Conservation (phyloP, 2,888 invertebrate genomes). For the Ptychoptera contaminata region DNA sequence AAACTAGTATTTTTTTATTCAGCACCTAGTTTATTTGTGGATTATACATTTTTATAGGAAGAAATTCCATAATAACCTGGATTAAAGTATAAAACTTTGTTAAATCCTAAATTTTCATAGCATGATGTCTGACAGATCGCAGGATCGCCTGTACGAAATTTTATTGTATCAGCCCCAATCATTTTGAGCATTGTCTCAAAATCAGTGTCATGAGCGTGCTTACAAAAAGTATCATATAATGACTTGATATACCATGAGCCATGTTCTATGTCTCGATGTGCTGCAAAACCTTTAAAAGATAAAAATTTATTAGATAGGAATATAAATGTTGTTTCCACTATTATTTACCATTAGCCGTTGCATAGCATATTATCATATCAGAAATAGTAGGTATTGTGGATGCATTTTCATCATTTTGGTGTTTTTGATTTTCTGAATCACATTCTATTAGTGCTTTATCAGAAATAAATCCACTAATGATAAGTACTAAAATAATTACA, state of each 20-base stretch:
- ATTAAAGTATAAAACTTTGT: slow-evolving; percentile 45
- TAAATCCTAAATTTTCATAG: slow-evolving; percentile 48
- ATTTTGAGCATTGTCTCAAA: slow-evolving; percentile 49
- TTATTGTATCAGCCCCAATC: slow-evolving; percentile 36
- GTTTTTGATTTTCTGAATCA: too few relatives aligned
- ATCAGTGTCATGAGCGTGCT: slow-evolving; percentile 43
- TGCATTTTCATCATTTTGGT: background rate
- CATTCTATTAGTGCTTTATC: too few relatives aligned
- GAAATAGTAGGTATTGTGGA: slow-evolving; percentile 27
- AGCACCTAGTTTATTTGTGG: too few relatives aligned
- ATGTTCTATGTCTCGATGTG: slow-evolving; percentile 38
- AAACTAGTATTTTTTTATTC: too few relatives aligned
- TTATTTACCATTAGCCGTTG: slow-evolving; percentile 26
- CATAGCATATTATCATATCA: slow-evolving; percentile 49
- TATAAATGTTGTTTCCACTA: too few relatives aligned
- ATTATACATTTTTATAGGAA: too few relatives aligned
- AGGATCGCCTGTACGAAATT: slow-evolving; percentile 20
- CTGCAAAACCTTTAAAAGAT: slow-evolving; percentile 30
- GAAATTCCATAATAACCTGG: slow-evolving; percentile 37
- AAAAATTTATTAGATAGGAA: too few relatives aligned
- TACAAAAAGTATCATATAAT: slow-evolving; percentile 47
- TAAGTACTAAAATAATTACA: too few relatives aligned
- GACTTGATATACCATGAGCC: slow-evolving; percentile 61
- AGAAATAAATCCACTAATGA: too few relatives aligned
- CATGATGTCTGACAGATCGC: slow-evolving; percentile 45